Base-by-base conservation (phyloP, 2,888 invertebrate genomes). In the Eupithecia inturbata region DNA sequence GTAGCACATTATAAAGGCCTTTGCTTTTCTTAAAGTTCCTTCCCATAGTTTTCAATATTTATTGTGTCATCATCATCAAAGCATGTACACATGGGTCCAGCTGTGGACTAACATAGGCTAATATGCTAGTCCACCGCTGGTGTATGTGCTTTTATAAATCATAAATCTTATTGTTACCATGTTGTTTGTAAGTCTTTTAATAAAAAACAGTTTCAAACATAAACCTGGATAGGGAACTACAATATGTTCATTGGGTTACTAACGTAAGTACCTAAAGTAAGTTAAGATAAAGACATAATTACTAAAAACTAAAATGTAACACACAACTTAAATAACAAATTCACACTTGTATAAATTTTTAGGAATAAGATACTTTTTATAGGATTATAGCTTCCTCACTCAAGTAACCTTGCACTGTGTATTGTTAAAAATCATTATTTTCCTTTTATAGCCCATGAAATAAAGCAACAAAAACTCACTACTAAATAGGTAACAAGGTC, bases 401-500 rank as follows among this genome's bases (percentile, higher is more conserved):
- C 10, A 26, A 12, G 14, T 26, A 22, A 57, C 57, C 57, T 57
- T 57, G 57, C 5, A 26, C 3, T 57, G 12, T 26, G 4, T 22
- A 22, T 57, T 57, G 57, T 57, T 57, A 4, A 57, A 26, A 57
- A 57, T 1, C 3, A 19, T 19, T 45, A 19, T 45, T 45, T 45
- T 14, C 22, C 14, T 22, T 26, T 57, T 26, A n/a, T n/a, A 53
- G 57, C 14, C 57, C 57, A 57, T 26, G 57, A 57, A 57, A 57
- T 57, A 57, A 57, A 26, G 4, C 22, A 57, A 57, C 53, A 57
- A 57, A 57, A 57, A 53, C 53, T 22, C 22, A n/a, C 53, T 53
- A 45, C 19, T 49, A 7, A n/a, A 7, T 63, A 53, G 79, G 80
- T 81, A 57, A 68, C 75, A 76, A 79, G 84, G 84, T 60, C 57